A percentile compares a stretch with the other conserved stretches of the same genome.
phyloP scores from a whole-genome alignment of 2,888 invertebrate species.

The Lasioglossum oenotherae region DNA sequence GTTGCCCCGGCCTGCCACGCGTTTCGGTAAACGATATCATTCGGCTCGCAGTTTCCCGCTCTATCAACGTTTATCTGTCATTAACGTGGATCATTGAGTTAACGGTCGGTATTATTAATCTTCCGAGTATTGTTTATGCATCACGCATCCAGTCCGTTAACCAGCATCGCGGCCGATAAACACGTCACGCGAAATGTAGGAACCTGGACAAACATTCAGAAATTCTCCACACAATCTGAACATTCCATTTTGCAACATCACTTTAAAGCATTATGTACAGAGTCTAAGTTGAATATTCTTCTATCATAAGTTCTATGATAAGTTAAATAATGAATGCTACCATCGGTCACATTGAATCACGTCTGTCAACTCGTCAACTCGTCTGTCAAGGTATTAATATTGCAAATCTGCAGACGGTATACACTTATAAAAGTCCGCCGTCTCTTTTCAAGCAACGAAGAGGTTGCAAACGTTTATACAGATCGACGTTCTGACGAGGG shows the following conservation, averaged over 20 bases:
- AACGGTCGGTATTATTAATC: constrained; percentile 63
- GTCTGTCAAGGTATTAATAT: too few relatives aligned
- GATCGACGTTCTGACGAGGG: background rate
- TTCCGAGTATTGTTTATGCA: constrained; percentile 63
- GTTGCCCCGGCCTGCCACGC: background rate
- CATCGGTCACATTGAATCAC: too few relatives aligned
- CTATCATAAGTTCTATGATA: too few relatives aligned
- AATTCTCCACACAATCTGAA: background rate
- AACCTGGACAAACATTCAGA: background rate
- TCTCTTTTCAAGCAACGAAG: background rate
- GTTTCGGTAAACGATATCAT: constrained; percentile 36
- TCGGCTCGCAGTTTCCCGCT: constrained; percentile 44
- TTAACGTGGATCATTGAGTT: constrained; percentile 65
- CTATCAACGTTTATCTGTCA: constrained; percentile 66
- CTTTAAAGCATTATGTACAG: too few relatives aligned
- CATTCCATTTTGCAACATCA: too few relatives aligned
- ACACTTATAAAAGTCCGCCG: background rate
- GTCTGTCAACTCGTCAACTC: too few relatives aligned
- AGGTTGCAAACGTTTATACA: background rate
- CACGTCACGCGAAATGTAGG: background rate
- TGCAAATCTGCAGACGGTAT: background rate
- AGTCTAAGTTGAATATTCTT: too few relatives aligned
- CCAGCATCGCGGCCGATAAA: constrained; percentile 1
- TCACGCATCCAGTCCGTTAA: constrained; percentile 55
- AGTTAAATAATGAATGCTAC: too few relatives aligned